Base-by-base conservation (phyloP, 2,113 vertebrate species). In the Gallinago undulata region DNA sequence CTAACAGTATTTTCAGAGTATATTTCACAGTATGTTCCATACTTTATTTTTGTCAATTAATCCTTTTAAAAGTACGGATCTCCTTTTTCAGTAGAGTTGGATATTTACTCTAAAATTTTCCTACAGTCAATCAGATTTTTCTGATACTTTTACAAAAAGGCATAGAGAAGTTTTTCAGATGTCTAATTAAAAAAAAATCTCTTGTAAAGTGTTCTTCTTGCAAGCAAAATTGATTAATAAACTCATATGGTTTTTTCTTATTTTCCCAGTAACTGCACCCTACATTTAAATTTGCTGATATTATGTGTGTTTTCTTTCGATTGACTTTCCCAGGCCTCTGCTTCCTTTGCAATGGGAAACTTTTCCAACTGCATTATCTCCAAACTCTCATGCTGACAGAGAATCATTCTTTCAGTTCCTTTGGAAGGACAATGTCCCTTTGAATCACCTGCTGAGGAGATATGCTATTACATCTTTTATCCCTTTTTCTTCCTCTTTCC, bases 321-420 rank as follows among this genome's bases (percentile, higher is more conserved):
- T 39, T 24, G 50, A 6, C 48, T 89, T 95, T 96, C 96, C 63
- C 87, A 96, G 78, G 28, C 67, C 92, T 92, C 73, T 68, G 31
- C 35, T 97, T 97, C 92, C 94, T 95, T 59, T 92, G 60, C 18
- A 0, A 88, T 53, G 76, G 94, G 59, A 68, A 6, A 28, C 39
- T 16, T 92, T 84, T 94, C 87, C 56, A 90, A 81, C 37, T 74
- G 59, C 60, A 74, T 94, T 94, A 95, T 96, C 90, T 96, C 68
- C 80, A 75, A 76, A 78, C 24, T 82, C 85, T 63, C 89, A 91
- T 91, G 63, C 51, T 97, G 94, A 97, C 43, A 94, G 85, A 57
- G n/a, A 92, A 94, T 97, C 70, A 95, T 93, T 95, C 84, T 85
- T 96, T 84, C 90, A 87, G 57, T 94, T 96, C 77, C 79, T 89